Evolutionary conservation across 2,113 vertebrate species (phyloP).

Genomic region (Neotragus pygmaeus): DNA sequence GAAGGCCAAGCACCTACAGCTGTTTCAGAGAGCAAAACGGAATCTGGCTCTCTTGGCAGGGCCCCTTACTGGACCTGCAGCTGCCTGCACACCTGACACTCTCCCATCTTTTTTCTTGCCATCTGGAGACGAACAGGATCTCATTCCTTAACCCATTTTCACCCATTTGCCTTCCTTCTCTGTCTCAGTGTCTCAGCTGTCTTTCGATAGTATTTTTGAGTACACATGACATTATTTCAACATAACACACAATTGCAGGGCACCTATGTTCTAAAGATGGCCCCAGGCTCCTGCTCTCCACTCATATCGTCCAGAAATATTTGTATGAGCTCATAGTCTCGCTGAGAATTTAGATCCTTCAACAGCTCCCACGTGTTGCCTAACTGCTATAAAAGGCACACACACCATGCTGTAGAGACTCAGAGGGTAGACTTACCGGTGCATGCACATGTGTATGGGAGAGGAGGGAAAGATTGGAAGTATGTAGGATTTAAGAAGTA

Average conservation of each 20-base stretch:
- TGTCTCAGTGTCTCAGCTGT: background rate
- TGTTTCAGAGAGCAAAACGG: background rate
- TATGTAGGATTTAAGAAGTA: background rate
- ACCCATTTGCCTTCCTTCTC: background rate
- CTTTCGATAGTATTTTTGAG: background rate
- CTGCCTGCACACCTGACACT: background rate
- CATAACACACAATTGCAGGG: background rate
- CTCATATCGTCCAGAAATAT: background rate
- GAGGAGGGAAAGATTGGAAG: background rate
- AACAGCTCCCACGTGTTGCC: background rate
- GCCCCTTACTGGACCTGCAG: background rate
- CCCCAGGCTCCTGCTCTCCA: background rate
- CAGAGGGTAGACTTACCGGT: background rate
- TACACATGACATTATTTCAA: background rate
- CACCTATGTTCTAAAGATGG: background rate
- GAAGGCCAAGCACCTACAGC: background rate
- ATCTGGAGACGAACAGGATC: background rate
- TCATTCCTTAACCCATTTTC: conserved; percentile 11
- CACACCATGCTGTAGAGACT: background rate
- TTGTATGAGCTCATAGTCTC: background rate
- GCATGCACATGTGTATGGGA: background rate
- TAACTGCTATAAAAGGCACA: background rate
- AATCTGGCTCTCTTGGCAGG: background rate
- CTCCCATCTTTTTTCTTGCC: background rate
- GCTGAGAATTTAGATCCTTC: background rate